Evolutionary conservation across 2,113 vertebrate genomes (phyloP), one percentile per base, ranked within the genome.

Genomic region (Raja brachyura): DNA sequence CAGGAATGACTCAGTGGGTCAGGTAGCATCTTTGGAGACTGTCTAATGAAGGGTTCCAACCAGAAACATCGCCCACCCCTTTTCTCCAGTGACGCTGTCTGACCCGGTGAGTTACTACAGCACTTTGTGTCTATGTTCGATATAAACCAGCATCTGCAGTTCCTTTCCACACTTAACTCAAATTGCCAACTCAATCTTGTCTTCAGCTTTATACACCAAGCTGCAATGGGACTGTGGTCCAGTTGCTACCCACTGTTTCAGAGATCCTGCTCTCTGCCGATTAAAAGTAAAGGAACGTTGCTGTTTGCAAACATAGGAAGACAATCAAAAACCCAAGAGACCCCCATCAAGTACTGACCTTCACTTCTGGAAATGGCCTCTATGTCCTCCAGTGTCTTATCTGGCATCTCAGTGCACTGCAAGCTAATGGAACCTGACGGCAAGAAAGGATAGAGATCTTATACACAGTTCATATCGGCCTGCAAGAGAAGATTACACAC

Each of bases 371-470:
- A 88, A 33, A 93, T 6, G 68, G 94, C 75, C 94, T 95, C 95
- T 93, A 93, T 61, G 93, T 90, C 92, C 93, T 95, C 95, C 2
- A 93, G 93, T 93, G 94, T 94, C 95, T 96, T 95, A 94, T 96
- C 95, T 83, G 95, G 95, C 94, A 94, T 96, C 56, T 94, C 93
- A 94, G 93, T 93, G 92, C 93, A 93, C 90, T 93, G 56, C 31
- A 93, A 74, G 68, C 85, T 77, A 92, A 86, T 25, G 94, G 95
- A 94, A 94, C 94, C 93, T 96, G 94, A 88, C 28, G 73, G 63
- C 95, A 94, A 94, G 93, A 93, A 94, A 94, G 95, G 56, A 95
- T 94, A 94, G 66, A 2, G 0, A 93, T 94, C 66, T 76, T 93
- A 93, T 93, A 56, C 9, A 63, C 94, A 79, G 93, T 39, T 59